Conservation (phyloP, 2,113 vertebrate species). For the Caloenas nicobarica region DNA sequence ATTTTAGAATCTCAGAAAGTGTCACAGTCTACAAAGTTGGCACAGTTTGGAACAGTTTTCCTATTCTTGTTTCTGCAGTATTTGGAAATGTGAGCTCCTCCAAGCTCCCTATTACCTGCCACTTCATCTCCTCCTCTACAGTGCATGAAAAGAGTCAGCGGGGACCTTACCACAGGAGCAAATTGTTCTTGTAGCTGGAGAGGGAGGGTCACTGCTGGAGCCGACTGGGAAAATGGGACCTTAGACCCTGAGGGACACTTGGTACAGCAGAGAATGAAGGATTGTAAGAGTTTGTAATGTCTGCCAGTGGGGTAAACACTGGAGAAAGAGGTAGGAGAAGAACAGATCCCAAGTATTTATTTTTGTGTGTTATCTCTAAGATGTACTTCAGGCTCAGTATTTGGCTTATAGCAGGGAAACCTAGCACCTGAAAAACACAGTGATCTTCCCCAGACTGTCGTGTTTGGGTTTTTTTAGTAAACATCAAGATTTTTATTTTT, state of each 20-base stretch:
- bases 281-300: not conserved
- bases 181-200: not conserved
- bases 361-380: not conserved
- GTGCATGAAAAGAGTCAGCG: not conserved
- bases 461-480: rapidly evolving
- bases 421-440: not conserved
- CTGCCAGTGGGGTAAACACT: not conserved
- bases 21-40: not conserved
- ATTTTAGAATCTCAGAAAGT: not conserved
- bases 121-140: not conserved
- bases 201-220: not conserved
- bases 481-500: not conserved
- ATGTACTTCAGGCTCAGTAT: not conserved
- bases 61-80: not conserved
- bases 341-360: not conserved
- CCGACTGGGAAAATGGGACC: not conserved
- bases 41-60: not conserved
- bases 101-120: not conserved
- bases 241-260: not conserved
- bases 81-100: not conserved
- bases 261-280: not conserved
- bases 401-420: not conserved
- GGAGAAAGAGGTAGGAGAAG: not conserved
- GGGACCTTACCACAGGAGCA: not conserved
- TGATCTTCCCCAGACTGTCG: not conserved